A percentile compares a stretch with the other conserved stretches of the same genome.
phyloP scores from a whole-genome alignment of 2,113 vertebrate species.

The Dissostichus mawsoni region DNA sequence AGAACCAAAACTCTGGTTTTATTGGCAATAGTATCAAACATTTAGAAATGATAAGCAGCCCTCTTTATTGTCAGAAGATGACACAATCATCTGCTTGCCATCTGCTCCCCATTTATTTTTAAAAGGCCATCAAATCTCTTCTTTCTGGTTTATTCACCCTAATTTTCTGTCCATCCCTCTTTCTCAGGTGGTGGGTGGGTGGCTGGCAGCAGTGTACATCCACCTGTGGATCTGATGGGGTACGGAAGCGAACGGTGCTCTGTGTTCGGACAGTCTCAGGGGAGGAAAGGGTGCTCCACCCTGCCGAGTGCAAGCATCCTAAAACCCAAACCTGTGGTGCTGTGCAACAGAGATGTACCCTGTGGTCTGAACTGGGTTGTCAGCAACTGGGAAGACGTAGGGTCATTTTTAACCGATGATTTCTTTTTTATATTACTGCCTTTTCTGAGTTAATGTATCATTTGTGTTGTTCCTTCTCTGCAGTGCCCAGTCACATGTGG shows the following conservation, averaged over 20 bases:
- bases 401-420: background rate
- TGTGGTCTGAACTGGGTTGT: slow-evolving; percentile 94
- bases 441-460: background rate
- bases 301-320: slow-evolving; percentile 89
- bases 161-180: background rate
- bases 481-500: slow-evolving; percentile 96
- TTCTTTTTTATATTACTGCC: background rate
- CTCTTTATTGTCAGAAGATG: background rate
- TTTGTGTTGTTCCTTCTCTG: background rate
- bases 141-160: background rate
- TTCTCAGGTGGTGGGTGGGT: slow-evolving; percentile 94
- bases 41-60: background rate
- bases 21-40: background rate
- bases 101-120: background rate
- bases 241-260: slow-evolving; percentile 91
- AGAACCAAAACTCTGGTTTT: background rate
- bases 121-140: background rate
- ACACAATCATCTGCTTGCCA: background rate
- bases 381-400: slow-evolving; percentile 92
- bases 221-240: slow-evolving; percentile 89
- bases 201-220: slow-evolving; percentile 95
- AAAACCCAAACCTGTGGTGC: slow-evolving; percentile 89
- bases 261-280: slow-evolving; percentile 91
- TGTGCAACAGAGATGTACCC: slow-evolving; percentile 92
- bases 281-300: slow-evolving; percentile 91